These are phyloP conservation scores for Peromyscus leucopus DNA, from an alignment of 2,113 vertebrate genomes.

Conservation along the genomic window DNA sequence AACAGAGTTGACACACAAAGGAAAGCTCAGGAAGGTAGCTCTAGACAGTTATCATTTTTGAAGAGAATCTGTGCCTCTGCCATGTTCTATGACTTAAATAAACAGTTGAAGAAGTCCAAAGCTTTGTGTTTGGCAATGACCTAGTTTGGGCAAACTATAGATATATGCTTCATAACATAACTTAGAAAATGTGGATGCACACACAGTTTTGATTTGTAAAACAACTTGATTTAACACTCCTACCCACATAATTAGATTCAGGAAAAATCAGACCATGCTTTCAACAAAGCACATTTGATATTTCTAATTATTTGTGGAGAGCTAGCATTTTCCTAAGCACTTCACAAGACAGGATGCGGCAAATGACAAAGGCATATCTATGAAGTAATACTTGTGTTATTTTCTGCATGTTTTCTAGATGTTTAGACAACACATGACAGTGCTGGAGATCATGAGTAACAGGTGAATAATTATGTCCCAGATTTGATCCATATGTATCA, in stretches of 20 bases:
- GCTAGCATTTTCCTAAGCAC: slow-evolving; percentile 34
- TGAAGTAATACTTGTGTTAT: background rate
- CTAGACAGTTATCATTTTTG: slow-evolving; percentile 12
- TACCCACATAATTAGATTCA: slow-evolving; percentile 21
- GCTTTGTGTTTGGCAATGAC: slow-evolving; percentile 14
- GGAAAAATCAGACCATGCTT: background rate
- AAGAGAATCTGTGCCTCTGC: slow-evolving; percentile 26
- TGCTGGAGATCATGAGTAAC: background rate
- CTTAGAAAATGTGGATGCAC: background rate
- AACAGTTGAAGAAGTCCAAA: slow-evolving; percentile 21
- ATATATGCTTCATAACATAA: background rate
- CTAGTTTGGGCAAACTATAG: background rate
- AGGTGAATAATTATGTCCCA: slow-evolving; percentile 43
- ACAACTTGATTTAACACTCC: background rate
- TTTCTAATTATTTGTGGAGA: slow-evolving; percentile 55
- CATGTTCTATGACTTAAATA: background rate
- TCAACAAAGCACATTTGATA: background rate
- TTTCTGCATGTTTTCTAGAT: slow-evolving; percentile 32
- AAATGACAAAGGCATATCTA: slow-evolving; percentile 21
- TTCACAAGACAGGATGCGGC: background rate
- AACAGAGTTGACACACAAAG: background rate
- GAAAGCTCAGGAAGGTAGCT: background rate
- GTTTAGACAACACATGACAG: background rate
- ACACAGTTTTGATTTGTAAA: slow-evolving; percentile 28
- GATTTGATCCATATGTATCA: background rate